A percentile compares a stretch with the other conserved stretches of the same genome.
Evolutionary conservation across 2,888 invertebrate genomes (phyloP).

Genomic region (Lamproptera curius): DNA sequence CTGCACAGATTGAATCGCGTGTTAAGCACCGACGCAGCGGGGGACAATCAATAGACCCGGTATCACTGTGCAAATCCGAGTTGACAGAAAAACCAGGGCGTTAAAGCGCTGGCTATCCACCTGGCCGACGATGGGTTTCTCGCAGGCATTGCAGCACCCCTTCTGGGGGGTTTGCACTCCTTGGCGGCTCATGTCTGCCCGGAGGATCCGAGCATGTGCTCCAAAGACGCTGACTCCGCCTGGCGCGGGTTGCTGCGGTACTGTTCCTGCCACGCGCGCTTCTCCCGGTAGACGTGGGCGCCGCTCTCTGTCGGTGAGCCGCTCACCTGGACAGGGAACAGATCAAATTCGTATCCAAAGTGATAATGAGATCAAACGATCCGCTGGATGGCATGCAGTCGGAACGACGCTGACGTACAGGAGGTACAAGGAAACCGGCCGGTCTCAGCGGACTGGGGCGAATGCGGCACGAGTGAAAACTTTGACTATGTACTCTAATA

Average conservation of each 20-base stretch:
- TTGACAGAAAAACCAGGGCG: neutral
- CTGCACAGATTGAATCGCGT: conserved; percentile 37
- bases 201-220: conserved; percentile 96
- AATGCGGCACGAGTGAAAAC: conserved; percentile 72
- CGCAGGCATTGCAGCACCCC: conserved; percentile 99
- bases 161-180: conserved; percentile 99
- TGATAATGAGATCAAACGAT: neutral
- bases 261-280: conserved; percentile 74
- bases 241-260: conserved; percentile 74
- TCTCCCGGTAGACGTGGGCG: conserved; percentile 81
- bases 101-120: too few species aligned
- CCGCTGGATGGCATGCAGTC: conserved; percentile 23
- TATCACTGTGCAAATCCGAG: neutral
- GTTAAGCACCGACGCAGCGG: neutral
- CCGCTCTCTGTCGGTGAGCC: conserved; percentile 59
- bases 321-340: conserved; percentile 50
- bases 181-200: conserved; percentile 98
- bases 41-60: neutral
- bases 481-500: conserved; percentile 76
- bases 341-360: neutral
- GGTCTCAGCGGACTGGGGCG: conserved; percentile 59
- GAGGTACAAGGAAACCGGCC: conserved; percentile 52
- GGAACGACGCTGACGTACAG: conserved; percentile 46
- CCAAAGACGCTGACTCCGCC: conserved; percentile 77
- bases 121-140: conserved; percentile 99